Evolutionary conservation across 2,888 invertebrate genomes (phyloP), one percentile per base, ranked within the genome.

Genomic region (Microchrysa polita): DNA sequence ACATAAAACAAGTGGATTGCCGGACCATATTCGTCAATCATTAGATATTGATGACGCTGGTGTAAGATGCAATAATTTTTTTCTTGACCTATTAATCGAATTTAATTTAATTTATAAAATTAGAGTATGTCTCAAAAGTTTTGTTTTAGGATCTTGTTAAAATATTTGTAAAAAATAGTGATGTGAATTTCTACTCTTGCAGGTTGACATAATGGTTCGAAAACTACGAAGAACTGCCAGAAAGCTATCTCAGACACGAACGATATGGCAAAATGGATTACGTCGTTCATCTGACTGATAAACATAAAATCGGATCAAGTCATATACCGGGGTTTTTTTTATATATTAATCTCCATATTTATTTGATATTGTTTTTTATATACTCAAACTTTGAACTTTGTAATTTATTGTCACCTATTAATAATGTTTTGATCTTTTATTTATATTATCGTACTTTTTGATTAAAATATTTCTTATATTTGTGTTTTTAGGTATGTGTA

Each of bases 191-290:
- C 40, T 16, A 40, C 48, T 34, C 4, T 34, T 34, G 16, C 57
- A 76, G 76, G 72, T 65, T 14, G 76, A 76, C 20, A 20, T 57
- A 18, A 22, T 75, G 18, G 74, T 73, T 34, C 53, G 72, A 60
- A 76, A 75, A 65, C 73, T 76, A 18, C 63, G 60, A 55, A 59
- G 76, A 72, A 73, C 63, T 20, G 74, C 74, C 14, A 73, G 63
- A 53, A 76, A 75, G 74, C 63, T 75, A 42, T 74, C 75, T 20
- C 75, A 75, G 71, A 75, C 76, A 23, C 55, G 74, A 42, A 48
- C 67, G 18, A 72, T 76, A 52, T 76, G 76, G 76, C 67, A 74
- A 60, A 67, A 74, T 57, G 75, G 72, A 48, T 20, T 74, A 18
- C 72, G 74, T n/a, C 74, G 73, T n/a, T 73, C 61, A 34, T 72